Base-by-base conservation (phyloP, 2,113 vertebrate species). In the Leptocoma aspasia region DNA sequence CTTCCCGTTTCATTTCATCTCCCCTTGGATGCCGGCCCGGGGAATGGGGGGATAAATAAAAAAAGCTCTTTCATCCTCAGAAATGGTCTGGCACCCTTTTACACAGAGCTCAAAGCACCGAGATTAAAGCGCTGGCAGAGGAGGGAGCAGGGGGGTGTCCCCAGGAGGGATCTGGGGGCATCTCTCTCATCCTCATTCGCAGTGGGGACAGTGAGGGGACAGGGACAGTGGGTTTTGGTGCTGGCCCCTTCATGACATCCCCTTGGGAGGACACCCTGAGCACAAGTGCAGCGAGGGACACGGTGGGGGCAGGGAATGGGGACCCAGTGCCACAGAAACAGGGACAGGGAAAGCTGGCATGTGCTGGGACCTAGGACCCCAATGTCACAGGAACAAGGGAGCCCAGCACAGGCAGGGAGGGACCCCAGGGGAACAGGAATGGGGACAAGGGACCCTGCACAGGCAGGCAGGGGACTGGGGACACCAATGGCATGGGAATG, bases 11-110 rank as follows among this genome's bases (percentile, higher is more conserved):
- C 69, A 89, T 94, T 93, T 94, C 94, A 93, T 90, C 94, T 94
- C 82, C 91, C 95, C 49, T 93, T 90, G 94, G 95, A 95, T 12
- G 61, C 39, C 0, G 3, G 95, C 95, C 95, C 91, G 0, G 86
- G 44, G 75, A 59, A 47, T 6, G 3, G 39, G 33, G 35, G 72
- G 45, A 42, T 39, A 54, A 75, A 72, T 27, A 45, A 56, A 64
- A 86, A 75, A 90, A 90, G 33, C 76, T 63, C 94, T 95, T 95
- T 96, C 89, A 96, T 96, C 94, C 95, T 94, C 79, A 92, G 65
- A 88, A 95, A 92, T 4, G 82, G 57, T 72, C 82, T 92, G 91
- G 94, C 94, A 94, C 89, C 82, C 86, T 85, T 73, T 52, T 31
- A 28, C 65, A 85, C 19, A 0, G 45, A 92, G 79, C 93, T 93